Conservation (phyloP, 2,113 vertebrate genomes). For the Alethe castanea region DNA sequence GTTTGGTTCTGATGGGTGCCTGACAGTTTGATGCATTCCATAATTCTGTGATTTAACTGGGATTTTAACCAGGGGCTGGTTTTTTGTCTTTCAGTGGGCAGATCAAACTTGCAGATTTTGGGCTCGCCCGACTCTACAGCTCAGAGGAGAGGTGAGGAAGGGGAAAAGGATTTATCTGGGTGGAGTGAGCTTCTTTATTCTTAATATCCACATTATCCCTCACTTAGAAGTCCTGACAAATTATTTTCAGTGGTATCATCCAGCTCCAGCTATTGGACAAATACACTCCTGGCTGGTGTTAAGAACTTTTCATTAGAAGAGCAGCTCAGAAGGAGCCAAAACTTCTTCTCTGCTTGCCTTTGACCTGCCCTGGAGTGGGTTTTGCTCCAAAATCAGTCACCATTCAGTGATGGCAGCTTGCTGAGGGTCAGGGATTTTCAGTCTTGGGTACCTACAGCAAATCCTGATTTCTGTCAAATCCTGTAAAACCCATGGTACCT, state of each 20-base stretch:
- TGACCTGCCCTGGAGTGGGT: accelerated
- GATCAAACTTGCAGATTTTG: slow-evolving; percentile 97
- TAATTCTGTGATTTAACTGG: not conserved
- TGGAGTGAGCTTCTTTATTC: not conserved
- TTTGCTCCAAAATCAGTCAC: not conserved
- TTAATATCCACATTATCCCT: not conserved
- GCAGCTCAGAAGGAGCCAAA: not conserved
- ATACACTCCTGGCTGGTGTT: not conserved
- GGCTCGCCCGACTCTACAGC: slow-evolving; percentile 95
- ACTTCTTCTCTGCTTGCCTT: not conserved
- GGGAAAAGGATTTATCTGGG: not conserved
- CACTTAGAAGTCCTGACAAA: not conserved
- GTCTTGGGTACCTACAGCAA: not conserved
- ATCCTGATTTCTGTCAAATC: not conserved
- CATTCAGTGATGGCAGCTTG: not conserved
- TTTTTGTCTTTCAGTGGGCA: slow-evolving; percentile 82
- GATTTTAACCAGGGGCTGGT: not conserved
- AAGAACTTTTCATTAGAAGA: not conserved
- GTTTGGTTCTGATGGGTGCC: not conserved
- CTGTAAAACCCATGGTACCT: accelerated
- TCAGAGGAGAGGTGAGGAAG: slow-evolving; percentile 93
- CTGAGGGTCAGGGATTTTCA: not conserved
- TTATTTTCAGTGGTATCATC: not conserved
- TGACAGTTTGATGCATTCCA: not conserved
- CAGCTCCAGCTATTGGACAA: not conserved